Percentiles rank a stretch among this genome's conserved stretches.
These are phyloP conservation scores for Drosophila virilis DNA, from an alignment of 1,140 invertebrate species.

Conservation along the genomic window DNA sequence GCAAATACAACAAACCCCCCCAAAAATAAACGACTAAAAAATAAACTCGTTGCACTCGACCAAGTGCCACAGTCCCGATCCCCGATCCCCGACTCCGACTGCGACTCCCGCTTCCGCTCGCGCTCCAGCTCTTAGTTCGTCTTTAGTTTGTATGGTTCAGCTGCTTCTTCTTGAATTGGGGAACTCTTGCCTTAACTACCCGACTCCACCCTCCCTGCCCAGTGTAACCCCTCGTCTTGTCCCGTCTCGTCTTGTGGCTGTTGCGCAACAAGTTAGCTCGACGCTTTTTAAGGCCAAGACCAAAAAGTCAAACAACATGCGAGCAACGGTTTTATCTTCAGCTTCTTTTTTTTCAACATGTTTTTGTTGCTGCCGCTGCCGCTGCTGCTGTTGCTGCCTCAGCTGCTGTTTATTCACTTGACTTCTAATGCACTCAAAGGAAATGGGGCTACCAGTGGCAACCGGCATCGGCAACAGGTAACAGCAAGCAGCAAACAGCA, in stretches of 20 bases:
- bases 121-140: conserved; percentile 15
- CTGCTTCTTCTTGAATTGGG: conserved; percentile 5
- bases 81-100: conserved; percentile 3
- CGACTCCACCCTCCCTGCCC: no score
- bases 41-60: conserved; percentile 57
- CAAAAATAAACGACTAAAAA: conserved; percentile 30
- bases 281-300: conserved; percentile 64
- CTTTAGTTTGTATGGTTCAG: conserved; percentile 8
- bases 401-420: conserved; percentile 57
- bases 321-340: conserved; percentile 48
- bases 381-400: conserved; percentile 21
- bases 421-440: conserved; percentile 70
- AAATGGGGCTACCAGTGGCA: conserved; percentile 70
- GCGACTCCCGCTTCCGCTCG: not conserved
- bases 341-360: conserved; percentile 35
- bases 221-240: not conserved
- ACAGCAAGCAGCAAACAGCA: conserved; percentile 2
- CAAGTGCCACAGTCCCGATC: conserved; percentile 40
- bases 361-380: conserved; percentile 3
- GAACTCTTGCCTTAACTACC: conserved; percentile 1
- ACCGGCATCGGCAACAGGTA: conserved; percentile 40
- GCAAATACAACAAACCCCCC: conserved; percentile 25
- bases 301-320: conserved; percentile 44
- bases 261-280: conserved; percentile 69
- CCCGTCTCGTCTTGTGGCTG: conserved; percentile 32